These are phyloP conservation scores for Lasioglossum pauxillum DNA, from an alignment of 2,888 invertebrate genomes.

Conservation along the genomic window DNA sequence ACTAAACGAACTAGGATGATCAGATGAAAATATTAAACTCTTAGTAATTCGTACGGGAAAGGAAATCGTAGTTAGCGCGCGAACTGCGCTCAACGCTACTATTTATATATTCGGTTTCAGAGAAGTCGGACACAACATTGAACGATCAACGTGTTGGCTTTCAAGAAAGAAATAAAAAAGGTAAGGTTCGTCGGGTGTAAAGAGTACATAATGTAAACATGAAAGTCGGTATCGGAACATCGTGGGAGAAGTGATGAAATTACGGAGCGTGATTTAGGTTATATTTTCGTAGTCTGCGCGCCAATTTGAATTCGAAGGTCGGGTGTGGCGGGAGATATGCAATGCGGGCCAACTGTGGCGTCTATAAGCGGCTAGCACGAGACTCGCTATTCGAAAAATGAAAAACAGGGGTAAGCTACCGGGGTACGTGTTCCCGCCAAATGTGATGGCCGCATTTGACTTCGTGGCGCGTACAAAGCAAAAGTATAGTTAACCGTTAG, in stretches of 20 bases:
- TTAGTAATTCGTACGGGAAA: background rate
- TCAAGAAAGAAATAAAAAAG: background rate
- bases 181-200: background rate
- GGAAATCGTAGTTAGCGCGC: slow-evolving; percentile 41
- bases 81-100: slow-evolving; percentile 2
- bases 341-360: slow-evolving; percentile 49
- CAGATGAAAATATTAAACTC: background rate
- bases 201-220: slow-evolving; percentile 27
- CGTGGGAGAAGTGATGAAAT: slow-evolving; percentile 49
- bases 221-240: background rate
- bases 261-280: slow-evolving; percentile 76
- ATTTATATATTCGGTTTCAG: background rate
- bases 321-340: slow-evolving; percentile 78
- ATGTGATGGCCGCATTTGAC: slow-evolving; percentile 70
- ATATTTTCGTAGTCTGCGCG: slow-evolving; percentile 79
- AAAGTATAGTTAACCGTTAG: slow-evolving; percentile 82
- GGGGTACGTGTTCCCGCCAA: slow-evolving; percentile 69
- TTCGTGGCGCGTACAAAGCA: slow-evolving; percentile 74
- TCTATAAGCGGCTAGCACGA: slow-evolving; percentile 38
- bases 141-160: background rate
- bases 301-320: slow-evolving; percentile 81
- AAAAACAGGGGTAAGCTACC: background rate
- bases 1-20: background rate
- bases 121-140: background rate
- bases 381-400: background rate